Base-by-base conservation (phyloP, 2,888 invertebrate species). In the Carpatolechia fugitivella region DNA sequence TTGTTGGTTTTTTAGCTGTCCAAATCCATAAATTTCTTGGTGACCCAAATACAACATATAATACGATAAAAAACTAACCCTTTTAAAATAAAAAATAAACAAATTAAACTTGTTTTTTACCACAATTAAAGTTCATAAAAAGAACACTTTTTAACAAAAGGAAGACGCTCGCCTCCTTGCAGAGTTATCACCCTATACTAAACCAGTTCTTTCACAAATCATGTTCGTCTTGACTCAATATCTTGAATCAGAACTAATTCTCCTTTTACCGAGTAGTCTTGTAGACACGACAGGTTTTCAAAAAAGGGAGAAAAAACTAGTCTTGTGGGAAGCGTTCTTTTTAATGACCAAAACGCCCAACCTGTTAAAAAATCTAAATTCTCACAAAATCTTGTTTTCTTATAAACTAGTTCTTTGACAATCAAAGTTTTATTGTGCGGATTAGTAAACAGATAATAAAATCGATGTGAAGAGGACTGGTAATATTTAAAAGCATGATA, bases 201-300 rank as follows among this genome's bases (percentile, higher is more conserved):
- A 41, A 41, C 40, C 40, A 41, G 40, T 41, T 41, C 18, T 35
- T 35, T 41, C 18, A 41, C 4, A 41, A 18, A 8, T 41, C 40
- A 18, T 41, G 4, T 11, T 24, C 24, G 18, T 11, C 16, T 20
- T 41, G 40, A 18, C 16, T 41, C 40, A 18, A 3, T 18, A 41
- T 38, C 38, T 38, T 18, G 44, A 29, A 44, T 44, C 6, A n/a
- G 13, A 44, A 44, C 20, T 40, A n/a, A 29, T 29, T 44, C 13
- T 44, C 10, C 20, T 44, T 44, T 44, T 44, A 41, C 10, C 11
- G 13, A 44, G 24, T 29, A 13, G 44, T 29, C 72, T 69, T 68
- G 56, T 70, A 61, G 58, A 57, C 57, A 69, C 57, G 70, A 79
- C 82, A 79, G 76, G 82, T 83, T 82, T 77, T 54, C 38, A 72